Evolutionary conservation across 2,797 vertebrate species (phyloP), one percentile per base, ranked within the genome.

Genomic region (Falco cherrug): DNA sequence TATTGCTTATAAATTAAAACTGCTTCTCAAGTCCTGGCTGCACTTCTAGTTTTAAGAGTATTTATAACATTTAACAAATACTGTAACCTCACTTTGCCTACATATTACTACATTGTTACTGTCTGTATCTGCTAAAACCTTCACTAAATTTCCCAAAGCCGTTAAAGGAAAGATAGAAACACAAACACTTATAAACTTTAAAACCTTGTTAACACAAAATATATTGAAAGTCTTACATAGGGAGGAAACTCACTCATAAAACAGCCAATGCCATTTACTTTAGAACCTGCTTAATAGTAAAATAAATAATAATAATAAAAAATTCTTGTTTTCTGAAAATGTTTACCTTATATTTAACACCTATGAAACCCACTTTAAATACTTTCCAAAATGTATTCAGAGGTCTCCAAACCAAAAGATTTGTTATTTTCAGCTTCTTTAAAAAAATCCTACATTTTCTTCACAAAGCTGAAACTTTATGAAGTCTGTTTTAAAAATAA

Each of bases 51-150:
- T 91, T 80, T 70, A 43, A 65, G 65, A 65, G 16, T 63, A 92
- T 79, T 93, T 95, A 85, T 84, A 90, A 28, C n/a, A 84, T 84
- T 91, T 90, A 89, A 87, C 29, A 86, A 93, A 82, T 59, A 67
- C 21, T 73, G 6, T 79, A 94, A 64, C 4, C 35, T 69, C 65
- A 48, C 20, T 69, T 50, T 70, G 33, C 59, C 39, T 93, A 5
- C 78, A 41, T 75, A 64, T 90, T 87, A 28, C 33, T 81, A 39
- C 35, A 29, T 33, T 81, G 65, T 48, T 81, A 59, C 31, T 76
- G 35, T 39, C 43, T 90, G 1, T 67, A 51, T 54, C 59, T 92
- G 48, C 33, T 67, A 70, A 76, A 90, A 68, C n/a, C 13, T 43
- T 68, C 59, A 65, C 37, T 73, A 84, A 86, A 95, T 90, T 94